Percentiles rank a stretch among this genome's conserved stretches.
phyloP scores from a whole-genome alignment of 2,888 invertebrate species.

The Aleiodes alternator region DNA sequence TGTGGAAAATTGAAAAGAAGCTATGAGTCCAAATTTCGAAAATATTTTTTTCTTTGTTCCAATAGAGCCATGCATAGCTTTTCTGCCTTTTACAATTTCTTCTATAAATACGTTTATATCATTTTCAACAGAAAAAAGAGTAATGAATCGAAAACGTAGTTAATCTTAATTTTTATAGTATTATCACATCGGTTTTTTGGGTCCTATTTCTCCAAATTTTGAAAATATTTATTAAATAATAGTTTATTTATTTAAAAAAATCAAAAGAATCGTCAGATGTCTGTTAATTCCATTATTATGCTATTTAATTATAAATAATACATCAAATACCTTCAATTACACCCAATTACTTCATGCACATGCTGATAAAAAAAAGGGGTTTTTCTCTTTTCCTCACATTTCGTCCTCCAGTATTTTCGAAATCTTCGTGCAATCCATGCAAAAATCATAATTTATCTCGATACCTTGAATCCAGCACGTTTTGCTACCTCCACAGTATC shows the following conservation, averaged over 20 bases:
- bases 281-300: neutral
- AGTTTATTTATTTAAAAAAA: neutral
- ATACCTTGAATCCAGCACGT: conserved; percentile 83
- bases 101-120: too few species aligned
- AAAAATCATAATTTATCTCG: conserved; percentile 15
- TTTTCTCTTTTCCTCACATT: conserved; percentile 56
- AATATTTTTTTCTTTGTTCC: too few species aligned
- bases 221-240: too few species aligned
- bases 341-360: conserved; percentile 65
- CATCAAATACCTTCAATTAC: conserved; percentile 25
- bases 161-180: too few species aligned
- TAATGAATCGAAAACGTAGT: too few species aligned
- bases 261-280: neutral
- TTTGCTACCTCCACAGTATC: conserved; percentile 82
- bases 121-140: too few species aligned
- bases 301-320: neutral
- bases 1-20: too few species aligned
- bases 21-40: too few species aligned
- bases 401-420: neutral
- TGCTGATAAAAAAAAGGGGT: conserved; percentile 43
- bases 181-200: too few species aligned
- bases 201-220: too few species aligned
- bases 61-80: too few species aligned
- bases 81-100: too few species aligned
- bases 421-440: conserved; percentile 2